phyloP scores from a whole-genome alignment of 2,888 invertebrate genomes.

The Atethmia centrago region DNA sequence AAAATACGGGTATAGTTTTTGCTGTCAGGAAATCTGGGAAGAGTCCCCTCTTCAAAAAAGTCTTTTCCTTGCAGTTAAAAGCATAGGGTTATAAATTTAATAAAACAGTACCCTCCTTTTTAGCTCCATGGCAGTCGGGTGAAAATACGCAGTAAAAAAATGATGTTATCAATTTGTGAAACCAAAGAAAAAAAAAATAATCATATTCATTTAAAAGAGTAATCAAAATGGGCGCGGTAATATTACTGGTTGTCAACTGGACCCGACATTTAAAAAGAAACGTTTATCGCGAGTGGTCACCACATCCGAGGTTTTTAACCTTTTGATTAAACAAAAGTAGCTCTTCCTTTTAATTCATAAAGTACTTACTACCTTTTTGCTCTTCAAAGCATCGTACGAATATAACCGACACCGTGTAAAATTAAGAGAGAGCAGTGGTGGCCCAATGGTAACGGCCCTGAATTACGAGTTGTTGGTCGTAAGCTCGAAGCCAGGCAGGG shows the following conservation, averaged over 20 bases:
- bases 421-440: too few relatives aligned
- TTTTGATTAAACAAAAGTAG: slow-evolving; percentile 20
- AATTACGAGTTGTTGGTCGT: too few relatives aligned
- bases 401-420: too few relatives aligned
- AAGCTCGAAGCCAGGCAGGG: too few relatives aligned
- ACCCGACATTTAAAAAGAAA: slow-evolving; percentile 5
- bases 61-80: not conserved
- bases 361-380: not conserved
- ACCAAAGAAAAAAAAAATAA: not conserved
- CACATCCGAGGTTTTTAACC: slow-evolving; percentile 10
- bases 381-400: not conserved
- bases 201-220: slow-evolving; percentile 31
- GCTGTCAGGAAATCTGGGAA: too few relatives aligned
- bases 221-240: slow-evolving; percentile 17
- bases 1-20: not conserved
- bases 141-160: not conserved
- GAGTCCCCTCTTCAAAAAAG: too few relatives aligned
- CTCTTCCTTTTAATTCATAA: slow-evolving; percentile 9
- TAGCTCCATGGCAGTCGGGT: not conserved
- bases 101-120: not conserved
- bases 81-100: too few relatives aligned
- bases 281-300: slow-evolving; percentile 10
- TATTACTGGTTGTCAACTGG: slow-evolving; percentile 35
- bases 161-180: not conserved
- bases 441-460: too few relatives aligned